Base-by-base conservation (phyloP, 53 echinoderm and acorn worm genomes). In the Holothuria scabra region DNA sequence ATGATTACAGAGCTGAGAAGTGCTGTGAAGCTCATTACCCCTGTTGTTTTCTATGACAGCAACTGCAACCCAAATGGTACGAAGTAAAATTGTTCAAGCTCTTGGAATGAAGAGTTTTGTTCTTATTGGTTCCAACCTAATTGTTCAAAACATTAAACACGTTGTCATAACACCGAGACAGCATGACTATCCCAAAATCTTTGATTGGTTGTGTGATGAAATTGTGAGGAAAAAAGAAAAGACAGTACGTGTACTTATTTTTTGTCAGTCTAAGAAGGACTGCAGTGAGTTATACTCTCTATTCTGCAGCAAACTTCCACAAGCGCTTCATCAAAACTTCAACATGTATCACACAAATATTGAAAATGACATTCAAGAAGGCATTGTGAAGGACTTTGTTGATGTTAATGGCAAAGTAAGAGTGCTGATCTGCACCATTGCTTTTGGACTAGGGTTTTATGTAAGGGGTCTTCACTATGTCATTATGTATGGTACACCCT, bases 271-370 rank as follows among this genome's bases (percentile, higher is more conserved):
- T 13, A 48, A 76, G 46, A 81, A 85, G 46, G 4, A 60, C 9
- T 82, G 74, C 23, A 66, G 82, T 28, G 83, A 86, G 28, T 46
- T 90, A 28, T 84, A 69, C 58, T 67, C 57, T 16, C 29, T 66
- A 30, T 70, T 84, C 29, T 20, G 8, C 12, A 66, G 56, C 56
- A 19, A 25, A 67, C 29, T 68, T 46, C 72, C 84, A 20, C 25
- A 26, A 22, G 22, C 48, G 12, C 34, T 25, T 55, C 56, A 38
- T 57, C 21, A 24, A 11, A 13, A 65, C 65, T 65, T 89, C 9
- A 38, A 89, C 29, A 89, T 89, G 90, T 89, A 72, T n/a, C 90
- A 85, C 85, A 81, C 81, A 0, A 80, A 85, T 28, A 89, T 85
- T 7, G 81, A 85, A 24, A 24, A 64, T 74, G 85, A 85, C 34